phyloP scores from a whole-genome alignment of 2,888 invertebrate species.

The Gandaritis pyraliata region DNA sequence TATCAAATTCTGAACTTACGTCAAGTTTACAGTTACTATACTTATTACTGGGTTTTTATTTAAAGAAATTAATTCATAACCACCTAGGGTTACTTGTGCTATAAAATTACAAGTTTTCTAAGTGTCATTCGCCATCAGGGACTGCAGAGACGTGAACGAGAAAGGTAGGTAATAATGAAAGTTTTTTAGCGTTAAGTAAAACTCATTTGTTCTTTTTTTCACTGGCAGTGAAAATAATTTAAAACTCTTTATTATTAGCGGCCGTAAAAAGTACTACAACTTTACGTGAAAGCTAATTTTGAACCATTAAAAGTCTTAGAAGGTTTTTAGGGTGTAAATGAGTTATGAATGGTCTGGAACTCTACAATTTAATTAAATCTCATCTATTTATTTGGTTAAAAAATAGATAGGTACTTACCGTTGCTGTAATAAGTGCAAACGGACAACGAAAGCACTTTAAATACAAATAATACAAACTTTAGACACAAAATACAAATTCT shows the following conservation, averaged over 20 bases:
- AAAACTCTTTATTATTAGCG: constrained; percentile 35
- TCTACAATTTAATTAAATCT: not conserved
- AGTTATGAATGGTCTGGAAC: constrained; percentile 5
- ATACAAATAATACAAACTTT: no score
- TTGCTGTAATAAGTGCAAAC: no score
- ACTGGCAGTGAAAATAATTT: constrained; percentile 37
- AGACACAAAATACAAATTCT: no score
- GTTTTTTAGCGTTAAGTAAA: constrained; percentile 37
- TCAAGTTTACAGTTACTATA: no score
- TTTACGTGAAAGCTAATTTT: constrained; percentile 31
- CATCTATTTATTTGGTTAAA: no score
- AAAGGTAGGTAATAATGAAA: constrained; percentile 34
- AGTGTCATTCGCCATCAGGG: constrained; percentile 36
- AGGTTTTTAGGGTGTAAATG: constrained; percentile 12
- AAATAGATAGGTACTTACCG: no score
- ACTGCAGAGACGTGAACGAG: constrained; percentile 32
- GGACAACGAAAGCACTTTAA: no score
- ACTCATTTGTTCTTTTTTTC: constrained; percentile 32
- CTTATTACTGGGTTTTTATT: no score
- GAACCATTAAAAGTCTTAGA: constrained; percentile 21
- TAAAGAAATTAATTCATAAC: constrained; percentile 1
- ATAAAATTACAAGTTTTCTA: constrained; percentile 29
- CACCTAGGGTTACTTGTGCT: constrained; percentile 16
- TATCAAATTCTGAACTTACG: no score
- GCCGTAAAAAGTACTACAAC: constrained; percentile 30